Evolutionary conservation across 2,797 vertebrate species (phyloP).

Genomic region (Loriculus beryllinus): DNA sequence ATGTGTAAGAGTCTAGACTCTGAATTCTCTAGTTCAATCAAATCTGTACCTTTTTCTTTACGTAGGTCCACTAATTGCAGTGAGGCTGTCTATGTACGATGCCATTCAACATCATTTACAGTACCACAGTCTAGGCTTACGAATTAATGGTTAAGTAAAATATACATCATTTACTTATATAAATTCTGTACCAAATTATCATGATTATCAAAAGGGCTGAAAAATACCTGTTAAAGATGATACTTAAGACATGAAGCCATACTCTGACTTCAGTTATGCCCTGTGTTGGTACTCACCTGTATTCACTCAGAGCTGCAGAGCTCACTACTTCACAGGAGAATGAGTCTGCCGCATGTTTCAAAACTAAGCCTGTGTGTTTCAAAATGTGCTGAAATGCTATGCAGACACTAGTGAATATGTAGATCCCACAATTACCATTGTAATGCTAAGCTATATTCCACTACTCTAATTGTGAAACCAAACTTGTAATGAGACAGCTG

Average conservation of each 20-base stretch:
- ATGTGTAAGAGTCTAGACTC: neutral
- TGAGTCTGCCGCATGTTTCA: neutral
- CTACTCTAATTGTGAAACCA: neutral
- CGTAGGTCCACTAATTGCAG: neutral
- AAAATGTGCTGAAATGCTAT: neutral
- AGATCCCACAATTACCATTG: neutral
- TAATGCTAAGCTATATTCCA: neutral
- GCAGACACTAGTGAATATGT: neutral
- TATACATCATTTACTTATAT: neutral
- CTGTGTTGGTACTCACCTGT: neutral
- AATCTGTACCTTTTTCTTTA: neutral
- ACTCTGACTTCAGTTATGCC: neutral
- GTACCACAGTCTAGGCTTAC: neutral
- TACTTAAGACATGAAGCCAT: neutral
- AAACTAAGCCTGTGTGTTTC: neutral
- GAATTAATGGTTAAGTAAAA: neutral
- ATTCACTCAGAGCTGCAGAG: neutral
- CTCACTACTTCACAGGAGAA: neutral
- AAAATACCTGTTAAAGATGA: neutral
- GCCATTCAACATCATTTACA: neutral
- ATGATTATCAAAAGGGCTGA: neutral
- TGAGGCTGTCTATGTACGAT: accelerated
- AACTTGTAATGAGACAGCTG: constrained; percentile 30
- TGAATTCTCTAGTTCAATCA: neutral
- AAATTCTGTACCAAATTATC: neutral